phyloP scores from a whole-genome alignment of 2,797 vertebrate genomes.

The Scarus forsteni region DNA sequence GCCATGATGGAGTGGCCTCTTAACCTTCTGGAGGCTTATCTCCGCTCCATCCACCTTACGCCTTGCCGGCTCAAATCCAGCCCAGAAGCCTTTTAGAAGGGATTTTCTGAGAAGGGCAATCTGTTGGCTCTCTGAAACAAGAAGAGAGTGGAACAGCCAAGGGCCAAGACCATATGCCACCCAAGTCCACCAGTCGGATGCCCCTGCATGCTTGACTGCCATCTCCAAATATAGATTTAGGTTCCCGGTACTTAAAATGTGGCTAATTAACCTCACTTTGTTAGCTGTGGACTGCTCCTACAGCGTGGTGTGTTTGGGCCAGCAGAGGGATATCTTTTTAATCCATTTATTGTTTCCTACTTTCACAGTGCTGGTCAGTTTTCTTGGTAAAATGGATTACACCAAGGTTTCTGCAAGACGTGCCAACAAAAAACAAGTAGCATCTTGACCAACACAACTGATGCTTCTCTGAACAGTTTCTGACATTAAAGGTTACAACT shows the following conservation, averaged over 20 bases:
- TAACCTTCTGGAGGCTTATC: constrained; percentile 59
- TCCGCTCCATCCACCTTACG: constrained; percentile 34
- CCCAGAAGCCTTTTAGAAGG: constrained; percentile 67
- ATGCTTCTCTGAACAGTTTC: too few species aligned
- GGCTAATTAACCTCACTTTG: constrained; percentile 11
- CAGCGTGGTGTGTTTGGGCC: constrained; percentile 1
- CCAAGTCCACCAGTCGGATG: constrained; percentile 1
- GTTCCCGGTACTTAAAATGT: neutral
- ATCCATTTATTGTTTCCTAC: constrained; percentile 7
- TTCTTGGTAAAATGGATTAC: constrained; percentile 29
- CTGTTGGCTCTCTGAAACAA: constrained; percentile 49
- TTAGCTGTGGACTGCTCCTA: constrained; percentile 3
- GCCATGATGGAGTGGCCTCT: constrained; percentile 25
- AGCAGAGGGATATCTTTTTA: constrained; percentile 22
- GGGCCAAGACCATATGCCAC: constrained; percentile 18
- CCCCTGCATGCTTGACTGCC: constrained; percentile 1
- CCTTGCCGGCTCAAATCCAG: constrained; percentile 58
- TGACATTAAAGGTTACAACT: neutral
- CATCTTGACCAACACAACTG: constrained; percentile 27
- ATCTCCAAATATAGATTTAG: neutral
- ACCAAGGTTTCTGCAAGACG: constrained; percentile 12
- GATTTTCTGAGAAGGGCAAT: constrained; percentile 66
- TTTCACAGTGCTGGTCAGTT: constrained; percentile 12
- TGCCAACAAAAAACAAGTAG: constrained; percentile 18
- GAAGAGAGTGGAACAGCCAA: constrained; percentile 28